Evolutionary conservation across 2,113 vertebrate genomes (phyloP).

Genomic region (Sorex araneus): DNA sequence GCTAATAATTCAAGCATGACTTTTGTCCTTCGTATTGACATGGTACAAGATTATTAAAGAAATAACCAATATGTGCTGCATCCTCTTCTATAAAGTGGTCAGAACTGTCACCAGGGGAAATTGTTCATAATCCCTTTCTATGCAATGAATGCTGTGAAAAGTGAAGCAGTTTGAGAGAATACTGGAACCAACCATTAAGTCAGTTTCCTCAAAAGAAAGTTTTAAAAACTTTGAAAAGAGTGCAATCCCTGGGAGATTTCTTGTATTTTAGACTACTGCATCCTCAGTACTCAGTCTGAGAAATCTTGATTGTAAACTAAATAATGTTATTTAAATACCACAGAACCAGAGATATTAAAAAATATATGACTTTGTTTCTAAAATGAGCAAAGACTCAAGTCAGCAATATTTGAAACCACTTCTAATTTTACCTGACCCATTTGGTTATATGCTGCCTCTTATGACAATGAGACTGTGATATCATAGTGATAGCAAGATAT

Average conservation of each 20-base stretch:
- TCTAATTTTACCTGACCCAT: slow-evolving; percentile 83
- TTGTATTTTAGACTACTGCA: slow-evolving; percentile 23
- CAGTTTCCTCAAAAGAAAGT: background rate
- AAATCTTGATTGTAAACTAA: slow-evolving; percentile 55
- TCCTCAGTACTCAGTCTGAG: slow-evolving; percentile 30
- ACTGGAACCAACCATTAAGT: background rate
- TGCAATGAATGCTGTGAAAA: background rate
- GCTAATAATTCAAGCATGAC: background rate
- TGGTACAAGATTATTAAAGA: background rate
- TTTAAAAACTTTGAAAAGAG: slow-evolving; percentile 43
- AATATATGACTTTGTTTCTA: slow-evolving; percentile 73
- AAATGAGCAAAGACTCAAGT: slow-evolving; percentile 72
- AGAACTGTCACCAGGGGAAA: background rate
- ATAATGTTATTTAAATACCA: slow-evolving; percentile 66
- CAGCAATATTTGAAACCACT: slow-evolving; percentile 80
- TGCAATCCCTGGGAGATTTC: background rate
- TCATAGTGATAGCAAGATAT: background rate
- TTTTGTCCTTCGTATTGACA: background rate
- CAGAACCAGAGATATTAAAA: slow-evolving; percentile 65
- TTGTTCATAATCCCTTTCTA: background rate
- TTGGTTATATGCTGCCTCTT: slow-evolving; percentile 50
- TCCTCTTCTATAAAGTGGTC: background rate
- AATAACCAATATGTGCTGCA: background rate
- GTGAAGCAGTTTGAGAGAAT: slow-evolving; percentile 16
- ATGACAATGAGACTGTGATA: background rate